These are phyloP conservation scores for Porphyrio hochstetteri DNA, from an alignment of 2,113 vertebrate species.

Conservation along the genomic window DNA sequence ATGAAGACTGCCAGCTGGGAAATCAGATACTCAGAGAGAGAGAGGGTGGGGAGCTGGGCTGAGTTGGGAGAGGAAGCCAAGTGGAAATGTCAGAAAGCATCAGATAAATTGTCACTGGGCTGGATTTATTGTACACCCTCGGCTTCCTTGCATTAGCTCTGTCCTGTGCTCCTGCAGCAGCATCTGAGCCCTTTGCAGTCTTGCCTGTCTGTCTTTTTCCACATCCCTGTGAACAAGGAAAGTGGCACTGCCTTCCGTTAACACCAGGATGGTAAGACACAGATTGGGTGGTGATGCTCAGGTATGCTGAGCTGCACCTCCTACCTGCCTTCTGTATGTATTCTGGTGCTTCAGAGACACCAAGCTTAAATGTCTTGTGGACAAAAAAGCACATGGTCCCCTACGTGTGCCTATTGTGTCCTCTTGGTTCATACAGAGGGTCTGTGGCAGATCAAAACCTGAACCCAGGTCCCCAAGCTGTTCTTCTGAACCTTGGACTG, in stretches of 20 bases:
- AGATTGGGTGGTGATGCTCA: not conserved
- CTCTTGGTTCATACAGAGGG: not conserved
- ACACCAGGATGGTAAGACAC: not conserved
- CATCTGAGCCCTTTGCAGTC: not conserved
- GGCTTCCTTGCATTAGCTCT: not conserved
- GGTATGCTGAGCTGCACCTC: not conserved
- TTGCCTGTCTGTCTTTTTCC: not conserved
- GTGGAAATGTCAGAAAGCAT: not conserved
- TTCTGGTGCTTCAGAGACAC: not conserved
- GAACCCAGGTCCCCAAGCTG: not conserved
- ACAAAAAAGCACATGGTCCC: not conserved
- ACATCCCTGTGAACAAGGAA: not conserved
- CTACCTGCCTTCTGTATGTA: not conserved
- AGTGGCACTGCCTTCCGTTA: not conserved
- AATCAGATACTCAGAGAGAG: not conserved
- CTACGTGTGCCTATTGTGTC: fast-evolving
- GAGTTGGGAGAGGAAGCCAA: not conserved
- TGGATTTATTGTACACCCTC: fast-evolving
- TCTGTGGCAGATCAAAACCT: not conserved
- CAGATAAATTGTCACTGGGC: not conserved
- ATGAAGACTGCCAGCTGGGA: conserved; percentile 1
- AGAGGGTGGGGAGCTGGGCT: not conserved
- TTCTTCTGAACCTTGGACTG: not conserved
- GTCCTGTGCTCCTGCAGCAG: not conserved
- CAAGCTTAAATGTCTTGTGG: not conserved